Conservation (phyloP, 2,113 vertebrate genomes). For the Xenopus borealis region DNA sequence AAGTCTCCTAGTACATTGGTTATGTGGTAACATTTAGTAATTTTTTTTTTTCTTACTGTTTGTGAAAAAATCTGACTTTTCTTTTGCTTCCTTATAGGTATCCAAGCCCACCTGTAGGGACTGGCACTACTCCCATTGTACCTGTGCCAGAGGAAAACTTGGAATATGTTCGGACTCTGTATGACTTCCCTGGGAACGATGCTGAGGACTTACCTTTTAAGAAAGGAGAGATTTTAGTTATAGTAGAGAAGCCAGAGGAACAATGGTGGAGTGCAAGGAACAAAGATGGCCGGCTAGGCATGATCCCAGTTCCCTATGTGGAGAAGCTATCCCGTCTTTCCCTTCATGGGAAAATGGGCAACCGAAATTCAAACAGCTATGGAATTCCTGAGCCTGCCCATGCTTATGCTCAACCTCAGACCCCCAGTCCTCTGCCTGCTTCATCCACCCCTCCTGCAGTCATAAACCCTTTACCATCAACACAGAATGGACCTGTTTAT, state of each 20-base stretch:
- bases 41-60: too few species aligned
- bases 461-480: constrained; percentile 80
- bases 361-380: constrained; percentile 94
- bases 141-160: constrained; percentile 76
- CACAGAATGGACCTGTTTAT: constrained; percentile 94
- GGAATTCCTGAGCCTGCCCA: constrained; percentile 95
- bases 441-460: constrained; percentile 78
- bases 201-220: constrained; percentile 96
- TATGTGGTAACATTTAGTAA: too few species aligned
- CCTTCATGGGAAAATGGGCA: constrained; percentile 73
- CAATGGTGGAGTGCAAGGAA: constrained; percentile 99
- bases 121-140: constrained; percentile 63
- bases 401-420: constrained; percentile 89
- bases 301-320: constrained; percentile 97
- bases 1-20: too few species aligned
- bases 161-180: constrained; percentile 96
- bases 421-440: constrained; percentile 82
- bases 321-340: constrained; percentile 86
- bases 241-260: constrained; percentile 96
- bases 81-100: constrained; percentile 64
- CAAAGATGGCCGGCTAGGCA: constrained; percentile 90
- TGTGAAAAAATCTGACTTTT: too few species aligned
- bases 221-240: constrained; percentile 89
- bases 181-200: constrained; percentile 94
- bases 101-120: constrained; percentile 71